These are phyloP conservation scores for Nymphalis io DNA, from an alignment of 1,140 invertebrate species.

Conservation along the genomic window DNA sequence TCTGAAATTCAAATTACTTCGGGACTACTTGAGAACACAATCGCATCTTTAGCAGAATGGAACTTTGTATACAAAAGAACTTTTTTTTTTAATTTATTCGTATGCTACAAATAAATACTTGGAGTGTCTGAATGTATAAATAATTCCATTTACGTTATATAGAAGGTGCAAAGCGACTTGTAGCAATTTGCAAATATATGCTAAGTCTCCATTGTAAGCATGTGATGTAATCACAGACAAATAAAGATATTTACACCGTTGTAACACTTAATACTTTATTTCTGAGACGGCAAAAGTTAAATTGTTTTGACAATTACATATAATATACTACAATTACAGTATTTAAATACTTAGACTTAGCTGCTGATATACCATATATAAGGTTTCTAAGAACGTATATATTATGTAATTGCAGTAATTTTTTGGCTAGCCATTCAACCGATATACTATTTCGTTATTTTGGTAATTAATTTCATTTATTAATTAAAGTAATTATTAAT, in stretches of 20 bases:
- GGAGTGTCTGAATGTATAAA: slow-evolving; percentile 38
- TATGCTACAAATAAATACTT: slow-evolving; percentile 41
- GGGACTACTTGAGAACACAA: slow-evolving; percentile 68
- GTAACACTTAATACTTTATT: not conserved
- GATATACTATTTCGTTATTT: no score
- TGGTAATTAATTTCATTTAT: no score
- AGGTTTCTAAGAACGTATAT: no score
- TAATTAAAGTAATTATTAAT: no score
- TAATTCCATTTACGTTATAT: slow-evolving; percentile 29
- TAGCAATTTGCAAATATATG: slow-evolving; percentile 11
- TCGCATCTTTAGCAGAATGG: slow-evolving; percentile 56
- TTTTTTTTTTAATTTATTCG: slow-evolving; percentile 66
- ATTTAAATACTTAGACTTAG: no score
- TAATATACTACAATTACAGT: no score
- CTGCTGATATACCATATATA: no score
- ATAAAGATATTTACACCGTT: slow-evolving; percentile 14
- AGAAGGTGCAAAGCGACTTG: slow-evolving; percentile 8
- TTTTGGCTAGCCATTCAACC: no score
- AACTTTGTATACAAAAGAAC: slow-evolving; percentile 65
- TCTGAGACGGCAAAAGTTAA: no score
- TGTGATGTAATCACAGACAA: slow-evolving; percentile 8
- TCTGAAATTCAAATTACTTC: slow-evolving; percentile 76
- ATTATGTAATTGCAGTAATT: no score
- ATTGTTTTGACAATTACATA: no score
- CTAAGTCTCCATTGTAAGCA: slow-evolving; percentile 11